Conservation (phyloP, 2,888 invertebrate species). For the Autographa pulchrina region DNA sequence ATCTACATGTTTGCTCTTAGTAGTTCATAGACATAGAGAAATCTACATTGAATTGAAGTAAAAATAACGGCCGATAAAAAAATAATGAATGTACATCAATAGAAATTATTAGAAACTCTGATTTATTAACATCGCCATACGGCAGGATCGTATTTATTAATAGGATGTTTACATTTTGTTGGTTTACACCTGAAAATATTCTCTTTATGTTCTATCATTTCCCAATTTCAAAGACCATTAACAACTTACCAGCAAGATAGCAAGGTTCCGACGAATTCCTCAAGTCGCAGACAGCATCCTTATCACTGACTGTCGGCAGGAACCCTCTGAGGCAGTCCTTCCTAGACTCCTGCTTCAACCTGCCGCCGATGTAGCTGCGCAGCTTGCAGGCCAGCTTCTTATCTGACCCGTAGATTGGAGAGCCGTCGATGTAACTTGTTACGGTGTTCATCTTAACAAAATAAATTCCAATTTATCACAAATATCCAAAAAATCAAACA, state of each 20-base stretch:
- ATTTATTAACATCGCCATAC: no score
- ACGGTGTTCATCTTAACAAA: conserved; percentile 91
- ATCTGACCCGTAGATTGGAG: conserved; percentile 87
- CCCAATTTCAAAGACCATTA: no score
- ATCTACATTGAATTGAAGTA: no score
- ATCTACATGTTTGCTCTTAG: no score
- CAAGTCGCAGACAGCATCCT: conserved; percentile 78
- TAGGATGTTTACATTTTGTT: no score
- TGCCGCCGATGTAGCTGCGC: conserved; percentile 81
- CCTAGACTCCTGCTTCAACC: conserved; percentile 76
- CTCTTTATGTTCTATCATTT: no score
- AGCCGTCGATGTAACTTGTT: conserved; percentile 89
- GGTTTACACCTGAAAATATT: no score
- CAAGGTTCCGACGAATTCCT: conserved; percentile 82
- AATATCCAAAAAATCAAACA: not conserved
- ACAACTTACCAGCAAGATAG: conserved; percentile 81
- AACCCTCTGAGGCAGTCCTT: conserved; percentile 73
- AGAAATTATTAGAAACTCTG: no score
- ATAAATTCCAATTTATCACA: not conserved
- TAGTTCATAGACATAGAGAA: no score
- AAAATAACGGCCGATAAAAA: no score
- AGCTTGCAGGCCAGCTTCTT: conserved; percentile 75
- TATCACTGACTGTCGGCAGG: conserved; percentile 81
- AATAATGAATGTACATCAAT: no score
- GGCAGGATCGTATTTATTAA: no score